Percentiles rank a stretch among this genome's conserved stretches.
Conservation (phyloP, 2,797 vertebrate species). For the Protonibea diacanthus region DNA sequence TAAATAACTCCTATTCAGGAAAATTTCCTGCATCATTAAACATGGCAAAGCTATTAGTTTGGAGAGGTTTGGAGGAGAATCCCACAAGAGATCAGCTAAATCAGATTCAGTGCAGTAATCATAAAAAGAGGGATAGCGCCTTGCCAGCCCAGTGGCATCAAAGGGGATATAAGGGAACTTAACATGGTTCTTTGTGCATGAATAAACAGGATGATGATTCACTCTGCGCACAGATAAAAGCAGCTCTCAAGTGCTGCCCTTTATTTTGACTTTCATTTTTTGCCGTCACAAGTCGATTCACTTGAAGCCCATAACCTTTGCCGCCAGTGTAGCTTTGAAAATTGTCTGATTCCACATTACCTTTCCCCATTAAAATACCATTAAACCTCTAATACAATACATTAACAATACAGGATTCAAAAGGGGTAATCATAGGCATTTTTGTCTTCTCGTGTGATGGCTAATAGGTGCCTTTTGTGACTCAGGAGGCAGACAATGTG, state of each 20-base stretch:
- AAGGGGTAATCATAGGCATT: constrained; percentile 41
- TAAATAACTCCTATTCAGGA: constrained; percentile 92
- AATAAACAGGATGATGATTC: constrained; percentile 80
- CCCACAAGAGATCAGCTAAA: constrained; percentile 91
- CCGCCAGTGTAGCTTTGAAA: constrained; percentile 34
- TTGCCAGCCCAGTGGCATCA: constrained; percentile 89
- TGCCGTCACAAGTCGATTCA: constrained; percentile 37
- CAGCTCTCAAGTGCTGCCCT: constrained; percentile 60
- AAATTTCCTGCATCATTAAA: constrained; percentile 96
- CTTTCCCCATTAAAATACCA: constrained; percentile 42
- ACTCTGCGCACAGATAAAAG: constrained; percentile 84
- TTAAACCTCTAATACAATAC: constrained; percentile 32
- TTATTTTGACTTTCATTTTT: constrained; percentile 56
- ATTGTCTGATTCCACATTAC: constrained; percentile 43
- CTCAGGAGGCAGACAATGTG: constrained; percentile 47
- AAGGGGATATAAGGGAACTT: constrained; percentile 84
- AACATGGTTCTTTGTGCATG: constrained; percentile 87
- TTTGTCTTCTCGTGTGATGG: constrained; percentile 31
- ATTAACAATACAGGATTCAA: constrained; percentile 42
- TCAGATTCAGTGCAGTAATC: constrained; percentile 89
- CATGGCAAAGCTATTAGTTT: constrained; percentile 92
- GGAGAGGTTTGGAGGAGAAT: constrained; percentile 87
- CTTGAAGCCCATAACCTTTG: constrained; percentile 49
- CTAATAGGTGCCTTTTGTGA: constrained; percentile 54
- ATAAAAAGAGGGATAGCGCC: constrained; percentile 85